Percentiles rank a stretch among this genome's conserved stretches.
phyloP scores from a whole-genome alignment of 2,113 vertebrate species.

The Plecotus auritus region DNA sequence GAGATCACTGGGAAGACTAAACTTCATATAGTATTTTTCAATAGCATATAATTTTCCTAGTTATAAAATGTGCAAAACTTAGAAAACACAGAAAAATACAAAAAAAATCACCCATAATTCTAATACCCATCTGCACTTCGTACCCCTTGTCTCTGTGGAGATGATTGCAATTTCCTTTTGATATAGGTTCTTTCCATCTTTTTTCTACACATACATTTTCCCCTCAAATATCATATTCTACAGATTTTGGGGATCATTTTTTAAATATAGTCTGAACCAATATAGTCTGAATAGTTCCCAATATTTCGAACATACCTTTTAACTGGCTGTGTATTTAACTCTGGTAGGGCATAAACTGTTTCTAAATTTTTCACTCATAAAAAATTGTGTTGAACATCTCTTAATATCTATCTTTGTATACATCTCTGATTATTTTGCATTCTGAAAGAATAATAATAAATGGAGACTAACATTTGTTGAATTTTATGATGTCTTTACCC shows the following conservation, averaged over 20 bases:
- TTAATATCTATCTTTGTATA: neutral
- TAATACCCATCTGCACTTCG: neutral
- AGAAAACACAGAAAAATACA: neutral
- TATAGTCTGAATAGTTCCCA: neutral
- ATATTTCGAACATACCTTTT: neutral
- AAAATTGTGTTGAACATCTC: neutral
- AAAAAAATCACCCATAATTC: neutral
- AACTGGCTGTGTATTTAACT: neutral
- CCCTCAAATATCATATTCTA: neutral
- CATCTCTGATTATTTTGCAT: neutral
- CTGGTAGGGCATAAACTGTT: neutral
- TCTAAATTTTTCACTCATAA: neutral
- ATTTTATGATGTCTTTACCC: neutral
- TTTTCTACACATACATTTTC: neutral
- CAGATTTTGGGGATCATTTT: neutral
- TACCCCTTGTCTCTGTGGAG: neutral
- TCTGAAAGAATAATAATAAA: neutral
- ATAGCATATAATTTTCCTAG: constrained; percentile 51
- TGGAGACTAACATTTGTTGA: neutral
- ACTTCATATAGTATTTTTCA: constrained; percentile 15
- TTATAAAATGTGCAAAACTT: constrained; percentile 9
- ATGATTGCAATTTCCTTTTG: neutral
- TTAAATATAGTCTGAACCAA: neutral
- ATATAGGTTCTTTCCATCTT: neutral
- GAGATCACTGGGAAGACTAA: neutral